Evolutionary conservation across 2,113 vertebrate species (phyloP), one percentile per base, ranked within the genome.

Genomic region (Bagarius yarrelli): DNA sequence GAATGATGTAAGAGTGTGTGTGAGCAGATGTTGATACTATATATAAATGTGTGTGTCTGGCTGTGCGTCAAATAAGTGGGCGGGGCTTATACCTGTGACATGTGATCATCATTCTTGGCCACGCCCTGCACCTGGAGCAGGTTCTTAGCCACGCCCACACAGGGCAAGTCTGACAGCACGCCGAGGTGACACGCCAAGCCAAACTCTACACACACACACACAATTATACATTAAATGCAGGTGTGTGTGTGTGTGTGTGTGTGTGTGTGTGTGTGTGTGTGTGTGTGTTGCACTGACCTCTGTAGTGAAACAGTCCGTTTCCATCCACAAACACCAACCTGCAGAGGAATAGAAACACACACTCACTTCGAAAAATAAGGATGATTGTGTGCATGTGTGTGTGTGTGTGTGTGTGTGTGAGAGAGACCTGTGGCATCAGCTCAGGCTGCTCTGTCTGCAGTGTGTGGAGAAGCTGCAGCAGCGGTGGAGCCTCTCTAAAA

Each of bases 291-390:
- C n/a, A 64, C 71, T 90, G 88, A 97, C 97, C 97, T 95, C 92
- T 93, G 85, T 94, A 95, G 86, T 99, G 98, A 73, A 98, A 94
- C 79, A 98, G 79, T 14, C 98, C 98, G 6, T 99, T 99, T 47
- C 97, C 97, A 83, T 99, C 98, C 32, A 97, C 96, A 74, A 99
- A 91, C 61, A 99, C 91, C 8, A n/a, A 98, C 96, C 96, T 98
- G 87, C 25, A 87, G 86, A 85, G 76, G 81, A 81, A 59, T 23
- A 73, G 1, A 18, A 23, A 44, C 53, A 60, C 23, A 12, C 32
- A 75, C 27, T 30, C 70, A 72, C 30, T 61, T 6, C 15, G 32
- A 34, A 40, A 2, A 11, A 23, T 19, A 8, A 64, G 32, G 11
- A 30, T 61, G 1, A 64, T 64, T 3, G 34, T 34, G 19, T 63